These are phyloP conservation scores for Peromyscus attwateri DNA, from an alignment of 2,797 vertebrate genomes.

Conservation along the genomic window DNA sequence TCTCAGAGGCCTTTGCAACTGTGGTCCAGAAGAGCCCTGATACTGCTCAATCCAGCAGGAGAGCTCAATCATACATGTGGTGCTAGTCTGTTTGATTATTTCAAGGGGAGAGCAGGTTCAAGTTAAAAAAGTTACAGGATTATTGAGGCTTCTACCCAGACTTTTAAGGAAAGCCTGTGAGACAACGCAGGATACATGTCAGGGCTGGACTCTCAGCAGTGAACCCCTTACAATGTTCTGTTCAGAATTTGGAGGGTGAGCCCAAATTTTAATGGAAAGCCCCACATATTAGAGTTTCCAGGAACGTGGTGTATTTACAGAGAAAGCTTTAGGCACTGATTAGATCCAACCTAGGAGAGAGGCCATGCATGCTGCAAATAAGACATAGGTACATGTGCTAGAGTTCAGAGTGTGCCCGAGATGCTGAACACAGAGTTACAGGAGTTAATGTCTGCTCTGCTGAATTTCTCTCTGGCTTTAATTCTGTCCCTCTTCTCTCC, in stretches of 20 bases:
- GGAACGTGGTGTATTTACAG: not conserved
- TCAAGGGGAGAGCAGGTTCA: not conserved
- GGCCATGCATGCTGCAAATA: not conserved
- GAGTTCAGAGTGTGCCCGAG: not conserved
- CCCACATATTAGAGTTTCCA: not conserved
- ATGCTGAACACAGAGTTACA: not conserved
- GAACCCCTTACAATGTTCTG: not conserved
- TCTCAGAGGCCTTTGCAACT: not conserved
- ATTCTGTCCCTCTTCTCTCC: not conserved
- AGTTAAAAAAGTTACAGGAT: too few relatives aligned
- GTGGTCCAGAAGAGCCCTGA: not conserved
- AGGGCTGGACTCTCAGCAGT: not conserved
- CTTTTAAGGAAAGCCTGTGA: not conserved
- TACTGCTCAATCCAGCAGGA: not conserved
- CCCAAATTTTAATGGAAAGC: not conserved
- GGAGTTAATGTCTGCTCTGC: not conserved
- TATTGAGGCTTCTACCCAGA: not conserved
- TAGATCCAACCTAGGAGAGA: not conserved
- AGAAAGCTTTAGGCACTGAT: not conserved
- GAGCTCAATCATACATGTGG: not conserved
- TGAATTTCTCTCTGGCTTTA: not conserved
- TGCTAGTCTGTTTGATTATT: not conserved
- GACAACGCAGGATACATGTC: too few relatives aligned
- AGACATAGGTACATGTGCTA: not conserved
- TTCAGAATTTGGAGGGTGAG: not conserved